These are phyloP conservation scores for Myrmophylax atrothorax DNA, from an alignment of 2,113 vertebrate species.

Conservation along the genomic window DNA sequence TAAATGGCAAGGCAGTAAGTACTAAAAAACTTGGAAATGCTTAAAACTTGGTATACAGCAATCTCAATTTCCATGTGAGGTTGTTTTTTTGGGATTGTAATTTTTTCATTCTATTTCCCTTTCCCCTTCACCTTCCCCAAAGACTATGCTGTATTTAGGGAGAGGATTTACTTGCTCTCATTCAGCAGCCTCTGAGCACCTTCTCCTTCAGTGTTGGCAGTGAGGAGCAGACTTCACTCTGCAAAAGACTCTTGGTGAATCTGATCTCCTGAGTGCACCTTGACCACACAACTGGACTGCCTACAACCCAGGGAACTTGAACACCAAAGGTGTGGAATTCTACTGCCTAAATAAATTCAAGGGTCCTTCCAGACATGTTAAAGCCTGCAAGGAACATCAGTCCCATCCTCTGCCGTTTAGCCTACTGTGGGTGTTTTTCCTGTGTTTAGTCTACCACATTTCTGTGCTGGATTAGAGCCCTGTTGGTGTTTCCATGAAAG, in stretches of 20 bases:
- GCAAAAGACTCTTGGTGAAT: neutral
- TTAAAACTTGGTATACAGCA: neutral
- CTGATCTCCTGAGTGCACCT: neutral
- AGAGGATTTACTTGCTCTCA: neutral
- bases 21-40: neutral
- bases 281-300: neutral
- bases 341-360: neutral
- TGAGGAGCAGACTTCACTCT: neutral
- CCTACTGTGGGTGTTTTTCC: neutral
- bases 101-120: neutral
- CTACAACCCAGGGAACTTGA: neutral
- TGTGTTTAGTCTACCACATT: neutral
- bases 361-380: neutral
- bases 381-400: rapidly evolving
- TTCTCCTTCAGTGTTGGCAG: neutral
- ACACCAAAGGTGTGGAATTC: neutral
- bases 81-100: neutral
- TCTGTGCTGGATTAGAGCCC: neutral
- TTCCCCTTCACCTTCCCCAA: neutral
- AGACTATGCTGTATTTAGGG: neutral
- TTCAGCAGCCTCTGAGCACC: neutral
- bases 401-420: neutral
- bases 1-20: neutral
- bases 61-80: neutral
- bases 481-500: neutral